A percentile compares a stretch with the other conserved stretches of the same genome.
phyloP scores from a whole-genome alignment of 1,140 invertebrate genomes.

The Oryctes rhinoceros region DNA sequence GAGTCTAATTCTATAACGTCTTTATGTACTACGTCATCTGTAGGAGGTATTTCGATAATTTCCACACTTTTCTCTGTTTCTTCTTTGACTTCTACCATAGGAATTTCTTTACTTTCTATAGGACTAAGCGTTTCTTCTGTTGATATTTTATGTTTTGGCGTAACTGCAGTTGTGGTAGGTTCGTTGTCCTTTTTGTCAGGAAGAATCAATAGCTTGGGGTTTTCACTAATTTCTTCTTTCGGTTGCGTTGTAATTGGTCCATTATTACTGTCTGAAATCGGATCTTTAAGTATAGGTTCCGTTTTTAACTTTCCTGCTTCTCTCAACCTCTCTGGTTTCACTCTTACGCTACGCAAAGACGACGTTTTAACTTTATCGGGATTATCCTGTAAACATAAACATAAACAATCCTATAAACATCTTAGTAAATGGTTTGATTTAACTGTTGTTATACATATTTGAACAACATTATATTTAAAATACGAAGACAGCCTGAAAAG shows the following conservation, averaged over 20 bases:
- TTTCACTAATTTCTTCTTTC: constrained; percentile 37
- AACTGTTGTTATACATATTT: too few species aligned
- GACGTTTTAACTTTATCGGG: constrained; percentile 62
- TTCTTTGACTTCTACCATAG: constrained; percentile 53
- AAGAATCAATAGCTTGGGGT: constrained; percentile 16
- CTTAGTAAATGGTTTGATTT: too few species aligned
- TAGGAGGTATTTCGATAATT: constrained; percentile 59
- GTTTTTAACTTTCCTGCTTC: constrained; percentile 14
- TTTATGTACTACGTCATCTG: constrained; percentile 66
- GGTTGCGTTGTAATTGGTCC: constrained; percentile 44
- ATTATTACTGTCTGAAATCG: constrained; percentile 37
- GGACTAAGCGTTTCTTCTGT: constrained; percentile 60
- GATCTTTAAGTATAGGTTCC: neutral
- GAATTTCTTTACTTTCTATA: constrained; percentile 68
- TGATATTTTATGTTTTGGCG: constrained; percentile 47
- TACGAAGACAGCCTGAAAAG: too few species aligned
- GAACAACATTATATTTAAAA: too few species aligned
- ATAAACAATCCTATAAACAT: too few species aligned
- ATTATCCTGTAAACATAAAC: constrained; percentile 47
- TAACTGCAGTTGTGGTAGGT: constrained; percentile 51
- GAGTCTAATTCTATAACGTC: constrained; percentile 73
- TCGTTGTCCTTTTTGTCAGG: constrained; percentile 49
- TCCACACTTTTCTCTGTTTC: constrained; percentile 60
- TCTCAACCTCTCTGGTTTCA: constrained; percentile 65
- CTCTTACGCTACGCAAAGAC: constrained; percentile 68